Conservation (phyloP, 2,113 vertebrate genomes). For the Syrrhaptes paradoxus region DNA sequence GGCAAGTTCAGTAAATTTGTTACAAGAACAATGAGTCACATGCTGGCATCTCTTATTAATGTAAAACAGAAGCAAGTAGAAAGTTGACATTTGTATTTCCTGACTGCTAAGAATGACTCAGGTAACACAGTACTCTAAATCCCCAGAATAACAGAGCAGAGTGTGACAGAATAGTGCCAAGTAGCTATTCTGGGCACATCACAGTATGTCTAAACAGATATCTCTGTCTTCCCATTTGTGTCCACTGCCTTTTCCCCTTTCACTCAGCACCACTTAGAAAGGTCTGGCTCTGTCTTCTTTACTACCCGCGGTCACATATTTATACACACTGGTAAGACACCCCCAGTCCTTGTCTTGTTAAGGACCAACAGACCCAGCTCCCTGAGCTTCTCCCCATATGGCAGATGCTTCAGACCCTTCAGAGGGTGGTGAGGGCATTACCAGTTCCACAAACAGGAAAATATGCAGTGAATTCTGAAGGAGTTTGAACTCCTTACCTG, state of each 20-base stretch:
- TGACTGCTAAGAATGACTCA: background rate
- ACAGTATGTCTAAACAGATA: background rate
- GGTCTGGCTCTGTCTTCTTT: background rate
- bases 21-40: background rate
- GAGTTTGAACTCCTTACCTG: background rate
- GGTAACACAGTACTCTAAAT: background rate
- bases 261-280: background rate
- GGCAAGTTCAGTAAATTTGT: background rate
- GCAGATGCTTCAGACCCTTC: background rate
- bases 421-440: background rate
- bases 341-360: background rate
- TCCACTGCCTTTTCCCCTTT: background rate
- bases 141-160: background rate
- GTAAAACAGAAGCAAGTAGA: background rate
- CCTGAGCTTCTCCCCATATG: background rate
- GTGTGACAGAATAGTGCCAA: background rate
- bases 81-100: background rate
- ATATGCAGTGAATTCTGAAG: background rate
- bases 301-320: background rate
- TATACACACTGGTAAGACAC: too few relatives aligned
- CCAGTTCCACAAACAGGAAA: background rate
- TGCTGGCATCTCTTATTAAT: background rate
- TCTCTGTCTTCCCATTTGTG: background rate
- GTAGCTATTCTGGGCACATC: background rate
- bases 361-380: background rate